Conservation (phyloP, 2,888 invertebrate genomes). For the Myathropa florea region DNA sequence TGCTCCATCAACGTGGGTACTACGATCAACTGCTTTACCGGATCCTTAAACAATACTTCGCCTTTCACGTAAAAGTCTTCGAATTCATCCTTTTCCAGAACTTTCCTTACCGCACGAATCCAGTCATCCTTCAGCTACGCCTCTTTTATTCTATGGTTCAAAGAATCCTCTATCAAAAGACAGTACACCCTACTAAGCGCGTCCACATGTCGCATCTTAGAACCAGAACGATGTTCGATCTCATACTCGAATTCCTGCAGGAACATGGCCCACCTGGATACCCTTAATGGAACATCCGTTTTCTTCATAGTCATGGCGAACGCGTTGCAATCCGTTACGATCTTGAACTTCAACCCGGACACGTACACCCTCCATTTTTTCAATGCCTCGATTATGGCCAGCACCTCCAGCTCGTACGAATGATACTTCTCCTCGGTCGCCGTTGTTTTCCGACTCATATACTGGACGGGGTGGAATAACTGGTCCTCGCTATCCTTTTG, state of each 20-base stretch:
- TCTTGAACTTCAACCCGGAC: background rate
- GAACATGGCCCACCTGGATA: constrained; percentile 41
- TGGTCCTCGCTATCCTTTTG: constrained; percentile 68
- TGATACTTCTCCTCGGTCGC: constrained; percentile 67
- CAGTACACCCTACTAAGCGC: background rate
- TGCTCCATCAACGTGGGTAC: no score
- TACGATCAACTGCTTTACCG: no score
- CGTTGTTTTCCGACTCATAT: constrained; percentile 64
- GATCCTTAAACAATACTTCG: no score
- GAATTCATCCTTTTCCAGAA: no score
- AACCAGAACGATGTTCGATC: background rate
- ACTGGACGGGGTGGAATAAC: constrained; percentile 72
- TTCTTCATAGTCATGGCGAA: constrained; percentile 21
- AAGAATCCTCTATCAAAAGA: no score
- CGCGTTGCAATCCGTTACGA: background rate
- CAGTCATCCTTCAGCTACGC: no score
- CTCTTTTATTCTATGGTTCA: no score
- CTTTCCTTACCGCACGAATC: no score
- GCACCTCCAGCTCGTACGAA: constrained; percentile 5
- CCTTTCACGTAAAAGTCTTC: no score
- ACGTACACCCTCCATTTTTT: background rate
- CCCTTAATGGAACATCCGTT: constrained; percentile 57
- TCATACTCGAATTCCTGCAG: background rate
- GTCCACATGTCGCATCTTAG: background rate
- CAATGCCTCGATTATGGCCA: constrained; percentile 10